These are phyloP conservation scores for Pentalonia nigronervosa DNA, from an alignment of 1,140 invertebrate genomes.

Conservation along the genomic window DNA sequence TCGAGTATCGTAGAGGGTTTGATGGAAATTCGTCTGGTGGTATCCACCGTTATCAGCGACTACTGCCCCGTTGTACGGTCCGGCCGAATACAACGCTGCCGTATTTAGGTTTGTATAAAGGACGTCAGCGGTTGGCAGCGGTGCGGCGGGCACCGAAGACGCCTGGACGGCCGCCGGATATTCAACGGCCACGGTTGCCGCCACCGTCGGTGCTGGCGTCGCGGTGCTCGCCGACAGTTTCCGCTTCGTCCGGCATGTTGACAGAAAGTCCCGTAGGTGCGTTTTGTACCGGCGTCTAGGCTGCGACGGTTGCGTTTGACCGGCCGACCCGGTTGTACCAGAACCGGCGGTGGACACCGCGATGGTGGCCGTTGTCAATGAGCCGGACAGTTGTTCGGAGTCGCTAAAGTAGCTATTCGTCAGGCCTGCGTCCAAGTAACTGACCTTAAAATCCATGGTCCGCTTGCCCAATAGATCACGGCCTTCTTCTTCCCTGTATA, in stretches of 20 bases:
- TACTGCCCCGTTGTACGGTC: conserved; percentile 59
- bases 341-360: conserved; percentile 58
- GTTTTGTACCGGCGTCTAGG: conserved; percentile 86
- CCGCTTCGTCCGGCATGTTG: conserved; percentile 88
- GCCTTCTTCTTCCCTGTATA: conserved; percentile 94
- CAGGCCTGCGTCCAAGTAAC: conserved; percentile 91
- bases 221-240: conserved; percentile 71
- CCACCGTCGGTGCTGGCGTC: conserved; percentile 70
- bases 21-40: conserved; percentile 61
- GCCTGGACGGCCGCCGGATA: conserved; percentile 86
- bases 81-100: conserved; percentile 8
- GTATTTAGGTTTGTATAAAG: conserved; percentile 50
- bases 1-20: conserved; percentile 78
- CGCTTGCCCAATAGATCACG: conserved; percentile 93
- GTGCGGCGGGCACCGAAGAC: conserved; percentile 69
- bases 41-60: conserved; percentile 72
- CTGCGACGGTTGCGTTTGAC: conserved; percentile 69
- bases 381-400: conserved; percentile 77
- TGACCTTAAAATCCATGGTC: conserved; percentile 99
- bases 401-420: conserved; percentile 90
- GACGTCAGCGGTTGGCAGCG: conserved; percentile 67
- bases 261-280: conserved; percentile 89
- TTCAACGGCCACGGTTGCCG: conserved; percentile 69
- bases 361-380: conserved; percentile 65
- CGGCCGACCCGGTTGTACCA: conserved; percentile 27